A percentile compares a stretch with the other conserved stretches of the same genome.
Evolutionary conservation across 1,140 invertebrate species (phyloP).

Genomic region (Globodera rostochiensis): DNA sequence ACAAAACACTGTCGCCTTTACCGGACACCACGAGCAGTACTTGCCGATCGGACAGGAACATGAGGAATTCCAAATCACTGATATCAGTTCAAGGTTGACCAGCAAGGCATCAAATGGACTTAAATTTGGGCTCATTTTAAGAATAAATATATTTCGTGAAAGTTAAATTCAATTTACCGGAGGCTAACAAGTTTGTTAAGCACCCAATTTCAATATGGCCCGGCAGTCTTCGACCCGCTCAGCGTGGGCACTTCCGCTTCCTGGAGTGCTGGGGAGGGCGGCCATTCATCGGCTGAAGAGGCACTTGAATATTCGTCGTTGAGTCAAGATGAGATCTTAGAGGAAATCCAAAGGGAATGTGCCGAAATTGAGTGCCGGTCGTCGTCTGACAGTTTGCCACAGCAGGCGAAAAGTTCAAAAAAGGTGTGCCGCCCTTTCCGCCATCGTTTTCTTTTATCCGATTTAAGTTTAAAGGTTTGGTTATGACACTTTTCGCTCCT

Average conservation of each 20-base stretch:
- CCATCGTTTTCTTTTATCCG: no score
- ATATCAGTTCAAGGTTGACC: background rate
- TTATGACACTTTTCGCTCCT: no score
- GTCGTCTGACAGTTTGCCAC: slow-evolving; percentile 20
- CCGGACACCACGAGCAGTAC: background rate
- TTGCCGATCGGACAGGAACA: no score
- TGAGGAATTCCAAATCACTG: no score
- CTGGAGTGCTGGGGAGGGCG: slow-evolving; percentile 31
- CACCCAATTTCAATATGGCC: slow-evolving; percentile 1
- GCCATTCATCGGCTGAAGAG: slow-evolving; percentile 32
- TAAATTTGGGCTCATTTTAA: no score
- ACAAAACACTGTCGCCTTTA: background rate
- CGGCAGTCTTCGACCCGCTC: slow-evolving; percentile 10
- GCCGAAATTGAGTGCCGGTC: slow-evolving; percentile 48
- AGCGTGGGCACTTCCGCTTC: slow-evolving; percentile 33
- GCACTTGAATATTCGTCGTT: slow-evolving; percentile 34
- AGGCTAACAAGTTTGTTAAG: background rate
- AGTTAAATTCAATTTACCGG: no score
- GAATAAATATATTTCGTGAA: no score
- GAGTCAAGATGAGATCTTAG: slow-evolving; percentile 44
- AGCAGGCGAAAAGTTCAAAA: background rate
- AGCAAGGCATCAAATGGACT: no score
- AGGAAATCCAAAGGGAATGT: slow-evolving; percentile 49
- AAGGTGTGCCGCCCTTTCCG: no score
- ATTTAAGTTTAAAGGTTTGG: no score